phyloP scores from a whole-genome alignment of 64 coral and sea anemone species.

The Stylophora pistillata region DNA sequence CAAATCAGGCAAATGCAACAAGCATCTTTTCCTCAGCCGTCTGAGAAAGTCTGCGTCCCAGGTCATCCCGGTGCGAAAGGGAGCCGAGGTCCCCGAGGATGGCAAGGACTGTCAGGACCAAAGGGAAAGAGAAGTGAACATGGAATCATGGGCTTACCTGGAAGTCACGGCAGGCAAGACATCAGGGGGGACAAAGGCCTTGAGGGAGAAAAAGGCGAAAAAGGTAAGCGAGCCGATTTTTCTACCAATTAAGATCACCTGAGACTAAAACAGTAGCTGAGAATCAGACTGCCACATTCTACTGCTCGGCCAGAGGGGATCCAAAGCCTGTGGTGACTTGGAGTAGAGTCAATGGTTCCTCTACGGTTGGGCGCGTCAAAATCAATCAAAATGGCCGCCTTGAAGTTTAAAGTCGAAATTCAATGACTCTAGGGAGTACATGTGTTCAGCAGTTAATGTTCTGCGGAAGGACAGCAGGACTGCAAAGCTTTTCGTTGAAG shows the following conservation, averaged over 20 bases:
- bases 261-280: too few relatives aligned
- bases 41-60: too few relatives aligned
- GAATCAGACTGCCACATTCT: not conserved
- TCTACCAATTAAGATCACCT: not conserved
- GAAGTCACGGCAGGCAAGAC: conserved; percentile 53
- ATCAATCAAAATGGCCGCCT: not conserved
- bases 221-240: not conserved
- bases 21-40: too few relatives aligned
- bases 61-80: too few relatives aligned
- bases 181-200: conserved; percentile 41
- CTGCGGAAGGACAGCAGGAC: too few relatives aligned
- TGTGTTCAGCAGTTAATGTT: too few relatives aligned
- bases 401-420: not conserved
- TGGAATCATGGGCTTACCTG: conserved; percentile 42
- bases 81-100: too few relatives aligned
- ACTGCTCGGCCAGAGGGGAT: not conserved
- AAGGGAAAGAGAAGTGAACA: conserved; percentile 24
- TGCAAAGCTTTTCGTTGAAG: too few relatives aligned
- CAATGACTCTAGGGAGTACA: too few relatives aligned
- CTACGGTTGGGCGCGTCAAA: not conserved
- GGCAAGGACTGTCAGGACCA: conserved; percentile 5
- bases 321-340: not conserved
- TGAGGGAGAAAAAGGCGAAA: conserved; percentile 51
- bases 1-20: too few relatives aligned
- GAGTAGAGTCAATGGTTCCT: not conserved